These are phyloP conservation scores for Sturmia bella DNA, from an alignment of 2,888 invertebrate genomes.

Conservation along the genomic window DNA sequence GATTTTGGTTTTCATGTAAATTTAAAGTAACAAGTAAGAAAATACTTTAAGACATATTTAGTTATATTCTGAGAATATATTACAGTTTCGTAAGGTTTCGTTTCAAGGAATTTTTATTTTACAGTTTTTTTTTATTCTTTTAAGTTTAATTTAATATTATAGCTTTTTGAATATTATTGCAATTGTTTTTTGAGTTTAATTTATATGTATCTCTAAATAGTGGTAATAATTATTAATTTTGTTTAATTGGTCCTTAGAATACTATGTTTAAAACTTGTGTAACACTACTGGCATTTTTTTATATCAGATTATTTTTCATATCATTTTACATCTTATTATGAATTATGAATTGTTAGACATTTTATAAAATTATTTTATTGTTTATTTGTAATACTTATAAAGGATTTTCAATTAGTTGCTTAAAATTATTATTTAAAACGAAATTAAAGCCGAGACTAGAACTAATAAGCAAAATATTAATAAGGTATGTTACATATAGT, in stretches of 20 bases:
- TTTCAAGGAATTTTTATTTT: slow-evolving; percentile 20
- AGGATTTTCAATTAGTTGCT: background rate
- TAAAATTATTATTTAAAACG: background rate
- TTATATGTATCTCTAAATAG: slow-evolving; percentile 35
- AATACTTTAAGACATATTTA: slow-evolving; percentile 47
- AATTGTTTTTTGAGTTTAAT: slow-evolving; percentile 20
- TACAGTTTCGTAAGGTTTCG: slow-evolving; percentile 53
- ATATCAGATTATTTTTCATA: slow-evolving; percentile 15
- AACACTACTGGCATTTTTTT: slow-evolving; percentile 49
- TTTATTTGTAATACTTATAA: slow-evolving; percentile 13
- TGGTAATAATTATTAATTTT: slow-evolving; percentile 60
- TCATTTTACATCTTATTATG: background rate
- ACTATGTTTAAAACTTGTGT: slow-evolving; percentile 63
- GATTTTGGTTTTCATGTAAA: slow-evolving; percentile 14
- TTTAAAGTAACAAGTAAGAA: slow-evolving; percentile 57
- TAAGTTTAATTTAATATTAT: slow-evolving; percentile 3
- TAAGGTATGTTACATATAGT: too few relatives aligned
- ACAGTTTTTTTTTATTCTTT: slow-evolving; percentile 23
- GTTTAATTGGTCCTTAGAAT: slow-evolving; percentile 72
- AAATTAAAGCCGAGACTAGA: too few relatives aligned
- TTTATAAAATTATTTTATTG: slow-evolving; percentile 1
- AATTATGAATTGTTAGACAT: background rate
- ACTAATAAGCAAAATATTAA: too few relatives aligned
- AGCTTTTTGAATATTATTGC: slow-evolving; percentile 42
- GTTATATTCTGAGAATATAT: slow-evolving; percentile 63